Evolutionary conservation across 1,140 invertebrate genomes (phyloP), one percentile per base, ranked within the genome.

Genomic region (Homalodisca vitripennis): DNA sequence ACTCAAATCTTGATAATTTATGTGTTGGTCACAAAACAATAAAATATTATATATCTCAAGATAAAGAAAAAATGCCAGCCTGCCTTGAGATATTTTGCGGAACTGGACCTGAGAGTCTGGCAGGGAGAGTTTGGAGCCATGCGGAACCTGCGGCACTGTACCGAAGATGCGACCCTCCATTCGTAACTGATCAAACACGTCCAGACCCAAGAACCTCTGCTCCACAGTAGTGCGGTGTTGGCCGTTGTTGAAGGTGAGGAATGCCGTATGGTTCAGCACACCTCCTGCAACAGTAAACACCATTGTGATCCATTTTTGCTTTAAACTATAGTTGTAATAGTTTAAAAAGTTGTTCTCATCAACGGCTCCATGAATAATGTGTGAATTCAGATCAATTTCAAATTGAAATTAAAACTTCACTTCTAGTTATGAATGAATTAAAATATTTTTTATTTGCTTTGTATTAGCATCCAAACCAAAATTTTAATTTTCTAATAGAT

Each of bases 121-220:
- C 29, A 95, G 84, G 64, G 89, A 85, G 3, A 97, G 81, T 73
- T 85, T 86, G 0, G 84, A 81, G 2, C 85, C 85, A 2, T 79
- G 69, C 0, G 85, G 78, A 17, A 97, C 78, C 0, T 77, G 74
- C 0, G 95, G 95, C 17, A 96, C 79, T 1, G 85, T 87, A 31
- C 95, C 96, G 64, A 88, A 86, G 14, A 98, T 82, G 46, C 90
- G 83, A 0, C 89, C 87, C 66, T 92, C 88, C 71, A 94, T 84
- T 74, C 87, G 84, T 34, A 98, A 79, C 79, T 96, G 93, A 76
- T 95, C 92, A 76, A 93, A 95, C 13, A 95, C 90, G 79, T 98
- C 93, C n/a, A 95, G 83, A 0, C 95, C 95, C 66, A 88, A 80
- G 76, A 91, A 97, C 71, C 85, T 85, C 79, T 95, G 94, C 67